phyloP scores from a whole-genome alignment of 2,113 vertebrate genomes.

The Desmodus rotundus region DNA sequence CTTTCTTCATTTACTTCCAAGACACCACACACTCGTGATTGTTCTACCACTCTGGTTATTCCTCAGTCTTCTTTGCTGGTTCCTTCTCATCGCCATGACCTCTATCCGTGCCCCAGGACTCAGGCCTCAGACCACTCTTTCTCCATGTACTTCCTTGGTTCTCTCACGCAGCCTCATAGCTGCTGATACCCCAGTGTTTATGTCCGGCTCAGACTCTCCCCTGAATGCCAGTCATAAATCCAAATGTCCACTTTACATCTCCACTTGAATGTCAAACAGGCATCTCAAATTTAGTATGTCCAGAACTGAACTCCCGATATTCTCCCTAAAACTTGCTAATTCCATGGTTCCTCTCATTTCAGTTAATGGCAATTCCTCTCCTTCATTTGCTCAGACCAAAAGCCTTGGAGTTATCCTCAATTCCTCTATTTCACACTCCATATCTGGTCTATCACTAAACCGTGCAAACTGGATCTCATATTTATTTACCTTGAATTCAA shows the following conservation, averaged over 20 bases:
- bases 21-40: neutral
- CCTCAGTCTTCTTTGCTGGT: neutral
- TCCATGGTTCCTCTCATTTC: neutral
- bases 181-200: neutral
- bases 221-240: conserved; percentile 37
- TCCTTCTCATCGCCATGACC: neutral
- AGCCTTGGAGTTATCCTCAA: neutral
- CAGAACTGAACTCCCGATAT: neutral
- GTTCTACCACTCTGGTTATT: neutral
- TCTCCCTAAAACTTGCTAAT: neutral
- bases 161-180: neutral
- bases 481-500: neutral
- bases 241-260: neutral
- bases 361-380: neutral
- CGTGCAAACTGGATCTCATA: neutral
- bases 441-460: neutral
- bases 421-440: neutral
- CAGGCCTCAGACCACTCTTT: neutral
- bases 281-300: neutral
- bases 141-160: neutral
- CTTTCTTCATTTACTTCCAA: neutral
- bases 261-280: conserved; percentile 31
- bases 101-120: neutral
- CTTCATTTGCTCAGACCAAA: neutral
- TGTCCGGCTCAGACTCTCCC: neutral